Evolutionary conservation across 2,888 invertebrate genomes (phyloP).

Genomic region (Ischnura elegans): DNA sequence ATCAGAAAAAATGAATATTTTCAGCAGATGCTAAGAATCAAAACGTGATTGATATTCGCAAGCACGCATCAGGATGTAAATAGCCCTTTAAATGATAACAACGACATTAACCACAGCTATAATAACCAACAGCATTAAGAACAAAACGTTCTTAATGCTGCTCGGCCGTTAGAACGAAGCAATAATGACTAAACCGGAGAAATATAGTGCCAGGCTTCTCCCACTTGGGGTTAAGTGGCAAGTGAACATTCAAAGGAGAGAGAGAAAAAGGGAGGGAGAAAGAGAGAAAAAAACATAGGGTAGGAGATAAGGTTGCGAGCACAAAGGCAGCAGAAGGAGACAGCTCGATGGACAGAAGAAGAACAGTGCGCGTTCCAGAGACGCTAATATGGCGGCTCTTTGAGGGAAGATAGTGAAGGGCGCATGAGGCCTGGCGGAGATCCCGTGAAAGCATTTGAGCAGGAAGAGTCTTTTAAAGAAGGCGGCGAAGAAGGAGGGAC

Average conservation of each 20-base stretch:
- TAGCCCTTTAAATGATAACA: too few species aligned
- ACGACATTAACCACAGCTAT: too few species aligned
- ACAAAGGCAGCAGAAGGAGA: too few species aligned
- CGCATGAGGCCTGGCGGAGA: neutral
- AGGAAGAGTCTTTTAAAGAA: neutral
- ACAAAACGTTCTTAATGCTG: too few species aligned
- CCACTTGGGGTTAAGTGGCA: neutral
- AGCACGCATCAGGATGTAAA: too few species aligned
- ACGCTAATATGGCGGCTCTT: slow-evolving; percentile 61
- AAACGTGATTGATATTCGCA: too few species aligned
- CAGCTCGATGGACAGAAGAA: neutral
- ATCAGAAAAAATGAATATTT: too few species aligned
- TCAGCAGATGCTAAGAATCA: too few species aligned
- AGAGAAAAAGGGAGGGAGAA: neutral
- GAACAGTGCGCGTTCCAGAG: slow-evolving; percentile 58
- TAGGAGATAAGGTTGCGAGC: too few species aligned
- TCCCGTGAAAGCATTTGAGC: neutral
- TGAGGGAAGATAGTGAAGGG: slow-evolving; percentile 38
- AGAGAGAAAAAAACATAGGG: slow-evolving; percentile 1
- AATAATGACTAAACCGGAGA: neutral
- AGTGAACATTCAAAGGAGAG: neutral
- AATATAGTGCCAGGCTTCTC: neutral
- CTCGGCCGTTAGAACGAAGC: too few species aligned
- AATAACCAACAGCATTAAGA: too few species aligned
- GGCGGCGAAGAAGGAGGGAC: neutral